Percentiles rank a stretch among this genome's conserved stretches.
Evolutionary conservation across 2,888 invertebrate species (phyloP).

Genomic region (Boloria euphrosyne): DNA sequence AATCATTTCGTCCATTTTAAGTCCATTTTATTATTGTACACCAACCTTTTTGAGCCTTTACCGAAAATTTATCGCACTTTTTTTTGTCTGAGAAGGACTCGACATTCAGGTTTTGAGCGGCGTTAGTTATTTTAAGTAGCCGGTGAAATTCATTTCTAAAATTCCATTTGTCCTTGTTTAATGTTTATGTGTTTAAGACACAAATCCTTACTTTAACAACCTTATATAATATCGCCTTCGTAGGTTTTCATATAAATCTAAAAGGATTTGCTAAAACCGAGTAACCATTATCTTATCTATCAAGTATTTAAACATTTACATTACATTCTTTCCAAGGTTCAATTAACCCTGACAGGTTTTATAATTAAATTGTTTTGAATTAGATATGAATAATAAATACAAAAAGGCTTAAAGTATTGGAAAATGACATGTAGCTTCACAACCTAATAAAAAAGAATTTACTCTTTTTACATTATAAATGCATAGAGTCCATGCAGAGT

Average conservation of each 20-base stretch:
- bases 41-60: constrained; percentile 7
- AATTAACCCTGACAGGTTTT: too few relatives aligned
- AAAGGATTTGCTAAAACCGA: background rate
- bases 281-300: background rate
- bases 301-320: background rate
- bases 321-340: too few relatives aligned
- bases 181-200: constrained; percentile 45
- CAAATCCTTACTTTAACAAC: constrained; percentile 38
- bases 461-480: too few relatives aligned
- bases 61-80: background rate
- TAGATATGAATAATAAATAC: too few relatives aligned
- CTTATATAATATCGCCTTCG: constrained; percentile 2
- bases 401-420: too few relatives aligned
- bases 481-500: too few relatives aligned
- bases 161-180: constrained; percentile 35
- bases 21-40: constrained; percentile 16
- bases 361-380: too few relatives aligned
- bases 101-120: constrained; percentile 5
- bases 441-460: too few relatives aligned
- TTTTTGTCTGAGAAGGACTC: constrained; percentile 3
- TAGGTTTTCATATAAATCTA: background rate
- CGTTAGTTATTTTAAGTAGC: background rate
- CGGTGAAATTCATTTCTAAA: constrained; percentile 21
- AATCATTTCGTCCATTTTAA: constrained; percentile 19
- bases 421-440: too few relatives aligned